Evolutionary conservation across 2,888 invertebrate genomes (phyloP).

Genomic region (Fabriciana adippe): DNA sequence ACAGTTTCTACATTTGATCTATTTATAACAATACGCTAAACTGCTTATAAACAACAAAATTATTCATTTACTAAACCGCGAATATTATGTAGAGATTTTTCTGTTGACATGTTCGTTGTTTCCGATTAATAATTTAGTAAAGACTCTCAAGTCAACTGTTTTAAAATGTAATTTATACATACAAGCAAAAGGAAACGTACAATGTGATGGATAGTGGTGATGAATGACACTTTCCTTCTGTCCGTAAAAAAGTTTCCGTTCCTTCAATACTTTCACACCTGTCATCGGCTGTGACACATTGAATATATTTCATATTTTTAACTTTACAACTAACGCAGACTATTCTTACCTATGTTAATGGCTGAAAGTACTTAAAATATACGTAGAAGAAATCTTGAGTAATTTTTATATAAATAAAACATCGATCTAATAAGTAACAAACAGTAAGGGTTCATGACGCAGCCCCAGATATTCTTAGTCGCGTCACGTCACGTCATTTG

Average conservation of each 20-base stretch:
- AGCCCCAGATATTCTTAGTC: conserved; percentile 47
- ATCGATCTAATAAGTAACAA: conserved; percentile 26
- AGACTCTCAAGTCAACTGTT: conserved; percentile 31
- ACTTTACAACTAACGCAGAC: not conserved
- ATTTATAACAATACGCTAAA: conserved; percentile 45
- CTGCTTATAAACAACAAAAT: not conserved
- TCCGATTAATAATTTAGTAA: conserved; percentile 29
- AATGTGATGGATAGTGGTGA: conserved; percentile 71
- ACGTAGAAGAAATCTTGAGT: conserved; percentile 2
- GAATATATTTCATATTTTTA: conserved; percentile 1
- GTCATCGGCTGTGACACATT: conserved; percentile 41
- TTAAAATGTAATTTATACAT: conserved; percentile 63
- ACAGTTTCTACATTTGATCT: conserved; percentile 46
- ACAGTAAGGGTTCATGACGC: conserved; percentile 38
- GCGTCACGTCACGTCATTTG: conserved; percentile 74
- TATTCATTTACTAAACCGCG: not conserved
- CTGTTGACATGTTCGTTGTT: conserved; percentile 30
- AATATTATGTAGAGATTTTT: conserved; percentile 6
- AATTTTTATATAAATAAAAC: conserved; percentile 34
- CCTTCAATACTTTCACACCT: conserved; percentile 49
- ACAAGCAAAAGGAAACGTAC: conserved; percentile 66
- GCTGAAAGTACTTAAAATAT: not conserved
- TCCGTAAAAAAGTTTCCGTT: conserved; percentile 63
- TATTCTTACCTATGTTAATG: not conserved
- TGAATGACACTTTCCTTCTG: conserved; percentile 78